Conservation (phyloP, 2,797 vertebrate genomes). For the Micropoecilia bifurca region DNA sequence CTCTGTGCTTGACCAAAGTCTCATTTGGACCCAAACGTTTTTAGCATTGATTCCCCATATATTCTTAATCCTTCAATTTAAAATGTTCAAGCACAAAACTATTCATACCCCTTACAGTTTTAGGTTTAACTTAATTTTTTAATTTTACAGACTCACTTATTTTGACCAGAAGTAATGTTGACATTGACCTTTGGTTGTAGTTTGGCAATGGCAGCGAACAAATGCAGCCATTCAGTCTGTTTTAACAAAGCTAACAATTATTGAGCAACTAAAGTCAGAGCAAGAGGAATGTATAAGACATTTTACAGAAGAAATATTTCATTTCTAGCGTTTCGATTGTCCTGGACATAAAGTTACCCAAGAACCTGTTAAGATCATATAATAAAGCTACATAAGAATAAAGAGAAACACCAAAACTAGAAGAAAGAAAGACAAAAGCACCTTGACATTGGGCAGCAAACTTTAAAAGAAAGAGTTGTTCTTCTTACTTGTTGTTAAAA, state of each 20-base stretch:
- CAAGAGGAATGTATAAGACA: too few species aligned
- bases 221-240: too few species aligned
- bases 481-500: conserved; percentile 91
- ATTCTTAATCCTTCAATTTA: not conserved
- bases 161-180: not conserved
- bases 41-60: not conserved
- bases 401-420: not conserved
- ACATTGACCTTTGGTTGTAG: not conserved
- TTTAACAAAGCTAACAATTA: too few species aligned
- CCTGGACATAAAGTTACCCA: not conserved
- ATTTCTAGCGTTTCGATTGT: too few species aligned
- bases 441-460: not conserved
- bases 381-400: not conserved
- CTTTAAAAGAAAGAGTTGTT: conserved; percentile 4
- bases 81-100: too few species aligned
- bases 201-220: too few species aligned
- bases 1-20: not conserved
- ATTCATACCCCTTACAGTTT: not conserved
- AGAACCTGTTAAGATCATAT: not conserved
- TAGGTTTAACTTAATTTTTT: not conserved
- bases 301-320: too few species aligned
- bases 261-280: too few species aligned
- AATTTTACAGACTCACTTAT: not conserved
- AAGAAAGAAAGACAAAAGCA: not conserved
- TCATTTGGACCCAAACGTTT: not conserved